Conservation (phyloP, 2,113 vertebrate species). For the Aramus guarauna region DNA sequence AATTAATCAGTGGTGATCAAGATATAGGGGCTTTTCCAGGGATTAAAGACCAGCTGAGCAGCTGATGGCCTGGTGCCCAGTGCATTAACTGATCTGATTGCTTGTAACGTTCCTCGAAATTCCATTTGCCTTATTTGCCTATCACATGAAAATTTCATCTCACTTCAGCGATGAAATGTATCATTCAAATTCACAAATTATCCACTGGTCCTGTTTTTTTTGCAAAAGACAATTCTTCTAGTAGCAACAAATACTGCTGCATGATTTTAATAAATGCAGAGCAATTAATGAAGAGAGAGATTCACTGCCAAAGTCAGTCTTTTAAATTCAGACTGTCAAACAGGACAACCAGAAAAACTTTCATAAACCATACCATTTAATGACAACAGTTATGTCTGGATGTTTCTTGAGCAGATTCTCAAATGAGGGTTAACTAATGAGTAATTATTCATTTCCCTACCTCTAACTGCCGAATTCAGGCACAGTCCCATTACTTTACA, state of each 20-base stretch:
- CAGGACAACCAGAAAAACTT: background rate
- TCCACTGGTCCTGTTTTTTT: background rate
- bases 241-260: background rate
- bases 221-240: background rate
- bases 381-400: background rate
- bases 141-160: background rate
- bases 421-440: background rate
- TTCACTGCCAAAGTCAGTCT: background rate
- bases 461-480: background rate
- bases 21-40: slow-evolving; percentile 26
- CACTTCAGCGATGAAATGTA: slow-evolving; percentile 10
- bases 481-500: background rate
- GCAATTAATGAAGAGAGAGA: background rate
- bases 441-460: slow-evolving; percentile 4
- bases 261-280: background rate
- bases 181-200: background rate
- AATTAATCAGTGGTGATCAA: slow-evolving; percentile 56
- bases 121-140: slow-evolving; percentile 19
- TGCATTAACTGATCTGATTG: slow-evolving; percentile 42
- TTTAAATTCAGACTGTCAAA: slow-evolving; percentile 20
- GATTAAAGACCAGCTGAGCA: slow-evolving; percentile 7
- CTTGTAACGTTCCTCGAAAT: slow-evolving; percentile 7
- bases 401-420: background rate
- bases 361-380: background rate
- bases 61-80: slow-evolving; percentile 30